Conservation (phyloP, 1,140 invertebrate genomes). For the Caenorhabditis tropicalis region DNA sequence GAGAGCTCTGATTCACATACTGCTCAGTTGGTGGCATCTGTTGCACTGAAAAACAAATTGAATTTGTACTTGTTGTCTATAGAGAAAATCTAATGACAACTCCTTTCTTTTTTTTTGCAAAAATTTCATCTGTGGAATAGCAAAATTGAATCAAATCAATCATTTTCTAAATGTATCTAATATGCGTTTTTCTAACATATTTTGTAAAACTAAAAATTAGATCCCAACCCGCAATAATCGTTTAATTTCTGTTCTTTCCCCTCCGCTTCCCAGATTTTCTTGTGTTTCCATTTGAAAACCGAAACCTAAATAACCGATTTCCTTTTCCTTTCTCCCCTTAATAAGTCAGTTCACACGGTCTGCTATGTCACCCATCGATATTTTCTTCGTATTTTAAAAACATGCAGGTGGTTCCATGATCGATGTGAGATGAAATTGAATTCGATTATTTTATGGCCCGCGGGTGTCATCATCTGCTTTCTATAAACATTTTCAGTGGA, state of each 20-base stretch:
- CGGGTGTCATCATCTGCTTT: neutral
- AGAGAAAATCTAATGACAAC: neutral
- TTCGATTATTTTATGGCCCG: neutral
- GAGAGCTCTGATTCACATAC: slow-evolving; percentile 71
- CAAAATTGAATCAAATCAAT: neutral
- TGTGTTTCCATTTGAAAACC: neutral
- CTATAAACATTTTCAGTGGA: slow-evolving; percentile 13
- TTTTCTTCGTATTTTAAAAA: neutral
- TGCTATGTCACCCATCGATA: neutral
- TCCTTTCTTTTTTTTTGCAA: neutral
- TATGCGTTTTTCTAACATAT: no score
- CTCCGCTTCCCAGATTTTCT: neutral
- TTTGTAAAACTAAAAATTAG: no score
- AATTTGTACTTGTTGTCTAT: neutral
- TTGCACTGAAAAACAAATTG: slow-evolving; percentile 57
- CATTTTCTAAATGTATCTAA: no score
- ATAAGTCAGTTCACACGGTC: slow-evolving; percentile 12
- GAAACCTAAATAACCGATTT: slow-evolving; percentile 1
- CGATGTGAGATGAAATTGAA: neutral
- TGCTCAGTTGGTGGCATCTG: slow-evolving; percentile 69
- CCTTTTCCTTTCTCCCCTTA: neutral
- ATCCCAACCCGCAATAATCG: neutral
- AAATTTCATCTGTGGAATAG: no score
- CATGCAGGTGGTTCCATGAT: slow-evolving; percentile 22
- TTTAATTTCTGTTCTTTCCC: neutral